Base-by-base conservation (phyloP, 2,888 invertebrate species). In the Xestobium rufovillosum region DNA sequence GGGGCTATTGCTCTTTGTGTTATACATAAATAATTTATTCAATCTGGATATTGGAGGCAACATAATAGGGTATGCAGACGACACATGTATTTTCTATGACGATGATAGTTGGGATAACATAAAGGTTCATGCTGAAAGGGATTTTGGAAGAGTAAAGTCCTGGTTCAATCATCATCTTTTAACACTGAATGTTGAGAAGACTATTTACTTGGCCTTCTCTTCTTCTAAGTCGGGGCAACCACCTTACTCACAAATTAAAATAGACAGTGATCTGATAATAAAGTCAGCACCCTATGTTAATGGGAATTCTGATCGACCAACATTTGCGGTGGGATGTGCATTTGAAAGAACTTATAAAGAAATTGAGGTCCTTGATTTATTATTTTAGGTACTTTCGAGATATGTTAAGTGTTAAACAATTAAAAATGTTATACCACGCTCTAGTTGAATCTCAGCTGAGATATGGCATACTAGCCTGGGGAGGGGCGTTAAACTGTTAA, bases 111-210 rank as follows among this genome's bases (percentile, higher is more conserved):
- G 27, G 34, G 9, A 14, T 3, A 4, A 26, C 11, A 9, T 27
- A 3, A 26, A 34, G 16, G n/a, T n/a, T 4, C 8, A 14, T n/a
- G 26, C 34, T 8, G 13, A 34, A 34, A 26, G 14, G 6, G 16
- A 26, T 15, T n/a, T 34, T 6, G n/a, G 14, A 13, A 15, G 3
- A 15, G n/a, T 34, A 27, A 27, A 26, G 15, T 10, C 9, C n/a
- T 34, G 34, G 34, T 27, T 34, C 6, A 14, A 13, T n/a, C 15
- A 34, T 3, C 26, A 34, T 3, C 3, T 3, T 3, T n/a, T 34
- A 34, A 17, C 31, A 17, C 3, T 34, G n/a, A 34, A 34, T 34
- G 13, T 27, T 15, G 6, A 13, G 11, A 34, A 34, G 14, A 34
- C 34, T n/a, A 34, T 17, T 16, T 34, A 27, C 27, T n/a, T 34